These are phyloP conservation scores for Ataeniobius toweri DNA, from an alignment of 2,797 vertebrate genomes.

Conservation along the genomic window DNA sequence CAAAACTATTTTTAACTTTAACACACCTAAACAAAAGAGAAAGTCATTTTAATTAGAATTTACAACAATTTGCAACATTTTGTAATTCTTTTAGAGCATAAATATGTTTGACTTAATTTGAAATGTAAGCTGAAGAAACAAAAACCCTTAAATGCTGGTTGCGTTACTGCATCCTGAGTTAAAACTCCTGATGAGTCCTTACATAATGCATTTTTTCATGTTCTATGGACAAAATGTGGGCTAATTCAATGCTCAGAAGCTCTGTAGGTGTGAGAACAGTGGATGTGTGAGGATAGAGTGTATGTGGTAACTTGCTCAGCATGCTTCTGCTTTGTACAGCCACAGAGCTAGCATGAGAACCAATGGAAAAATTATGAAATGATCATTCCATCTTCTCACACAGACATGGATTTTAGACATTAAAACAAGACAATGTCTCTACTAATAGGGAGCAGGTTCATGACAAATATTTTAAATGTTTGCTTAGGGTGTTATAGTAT, in stretches of 20 bases:
- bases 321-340: neutral
- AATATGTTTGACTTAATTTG: neutral
- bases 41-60: neutral
- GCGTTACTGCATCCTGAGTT: neutral
- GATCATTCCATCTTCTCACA: neutral
- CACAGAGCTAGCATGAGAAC: neutral
- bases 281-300: conserved; percentile 10
- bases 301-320: neutral
- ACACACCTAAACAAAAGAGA: neutral
- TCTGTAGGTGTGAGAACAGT: conserved; percentile 23
- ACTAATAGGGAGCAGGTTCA: neutral
- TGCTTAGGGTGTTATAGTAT: too few species aligned
- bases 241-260: conserved; percentile 24
- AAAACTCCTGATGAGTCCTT: neutral
- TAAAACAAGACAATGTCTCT: neutral
- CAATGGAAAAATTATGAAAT: neutral
- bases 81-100: neutral
- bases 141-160: neutral
- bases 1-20: neutral
- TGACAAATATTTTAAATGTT: neutral
- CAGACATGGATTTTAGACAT: neutral
- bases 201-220: conserved; percentile 4
- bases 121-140: neutral
- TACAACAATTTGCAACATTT: neutral
- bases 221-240: neutral